Base-by-base conservation (phyloP, 2,113 vertebrate genomes). In the Oophaga pumilio region DNA sequence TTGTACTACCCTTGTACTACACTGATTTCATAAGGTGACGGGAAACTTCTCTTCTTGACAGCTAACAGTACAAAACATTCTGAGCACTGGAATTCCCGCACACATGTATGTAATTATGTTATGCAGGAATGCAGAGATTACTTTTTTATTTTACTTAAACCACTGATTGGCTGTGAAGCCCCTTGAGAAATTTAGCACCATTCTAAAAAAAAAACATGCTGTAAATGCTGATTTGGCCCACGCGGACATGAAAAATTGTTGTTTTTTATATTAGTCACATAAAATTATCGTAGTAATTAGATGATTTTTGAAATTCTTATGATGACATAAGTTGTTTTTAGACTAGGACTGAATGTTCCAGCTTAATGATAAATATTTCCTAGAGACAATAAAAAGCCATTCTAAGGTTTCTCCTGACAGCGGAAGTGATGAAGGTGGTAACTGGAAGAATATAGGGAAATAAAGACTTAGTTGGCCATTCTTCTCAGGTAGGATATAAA, bases 371-470 rank as follows among this genome's bases (percentile, higher is more conserved):
- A 77, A 33, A 24, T 84, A 85, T 80, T 92, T 92, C 90, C 92
- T 90, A 89, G 69, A 5, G 89, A 56, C 28, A 87, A 90, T 22
- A 62, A 85, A 90, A 89, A 88, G 74, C 78, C 50, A 79, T 74
- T 52, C 13, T 22, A 57, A 52, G 20, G 52, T 43, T 17, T 73
- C 69, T 71, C 78, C 62, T 49, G 85, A 71, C 87, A 82, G 80
- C 90, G 85, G 90, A 91, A 91, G 86, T 88, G 10, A 2, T 4
- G 56, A 87, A 85, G 84, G 85, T 0, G 0, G 11, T 26, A 69
- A 69, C 59, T 88, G 64, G 71, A 90, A 93, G 90, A 92, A 91
- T 92, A 53, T 43, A 66, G 87, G 89, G 85, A 92, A 91, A 84
- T 89, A 20, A 15, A 88, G 87, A 90, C 88, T 89, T 11, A 22